Conservation (phyloP, 2,797 vertebrate species). For the Hyperoplus lanceolatus region DNA sequence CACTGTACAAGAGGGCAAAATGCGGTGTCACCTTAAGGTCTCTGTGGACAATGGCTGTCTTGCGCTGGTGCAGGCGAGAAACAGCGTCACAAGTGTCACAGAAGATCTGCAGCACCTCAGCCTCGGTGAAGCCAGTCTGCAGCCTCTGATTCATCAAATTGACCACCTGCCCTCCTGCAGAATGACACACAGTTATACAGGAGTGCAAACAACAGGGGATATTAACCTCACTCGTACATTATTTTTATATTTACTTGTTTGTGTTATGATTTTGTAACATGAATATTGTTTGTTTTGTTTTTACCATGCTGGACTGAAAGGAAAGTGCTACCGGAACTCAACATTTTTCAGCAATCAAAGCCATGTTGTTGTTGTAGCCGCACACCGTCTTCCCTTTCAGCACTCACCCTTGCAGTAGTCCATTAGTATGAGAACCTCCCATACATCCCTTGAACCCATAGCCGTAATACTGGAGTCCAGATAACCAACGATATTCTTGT, state of each 20-base stretch:
- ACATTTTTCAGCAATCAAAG: not conserved
- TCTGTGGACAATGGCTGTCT: constrained; percentile 94
- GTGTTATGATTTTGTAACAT: not conserved
- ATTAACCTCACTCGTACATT: not conserved
- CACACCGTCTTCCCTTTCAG: constrained; percentile 1
- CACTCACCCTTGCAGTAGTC: constrained; percentile 95
- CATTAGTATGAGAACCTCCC: constrained; percentile 99
- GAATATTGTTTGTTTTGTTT: not conserved
- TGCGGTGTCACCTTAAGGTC: constrained; percentile 92
- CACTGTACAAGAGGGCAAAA: not conserved
- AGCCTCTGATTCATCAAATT: constrained; percentile 98
- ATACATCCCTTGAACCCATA: constrained; percentile 94
- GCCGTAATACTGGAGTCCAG: constrained; percentile 96
- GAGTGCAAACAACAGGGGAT: not conserved
- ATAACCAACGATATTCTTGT: constrained; percentile 98
- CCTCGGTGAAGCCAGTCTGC: constrained; percentile 95
- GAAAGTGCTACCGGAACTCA: not conserved
- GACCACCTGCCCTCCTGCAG: constrained; percentile 95
- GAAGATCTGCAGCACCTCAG: constrained; percentile 97
- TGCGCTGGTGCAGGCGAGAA: constrained; percentile 94
- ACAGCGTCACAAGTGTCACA: constrained; percentile 97
- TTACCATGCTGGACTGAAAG: not conserved
- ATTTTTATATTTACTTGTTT: not conserved
- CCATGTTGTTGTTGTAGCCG: not conserved
- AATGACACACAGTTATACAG: constrained; percentile 27